Evolutionary conservation across 2,888 invertebrate species (phyloP).

Genomic region (Cephus pulcher): DNA sequence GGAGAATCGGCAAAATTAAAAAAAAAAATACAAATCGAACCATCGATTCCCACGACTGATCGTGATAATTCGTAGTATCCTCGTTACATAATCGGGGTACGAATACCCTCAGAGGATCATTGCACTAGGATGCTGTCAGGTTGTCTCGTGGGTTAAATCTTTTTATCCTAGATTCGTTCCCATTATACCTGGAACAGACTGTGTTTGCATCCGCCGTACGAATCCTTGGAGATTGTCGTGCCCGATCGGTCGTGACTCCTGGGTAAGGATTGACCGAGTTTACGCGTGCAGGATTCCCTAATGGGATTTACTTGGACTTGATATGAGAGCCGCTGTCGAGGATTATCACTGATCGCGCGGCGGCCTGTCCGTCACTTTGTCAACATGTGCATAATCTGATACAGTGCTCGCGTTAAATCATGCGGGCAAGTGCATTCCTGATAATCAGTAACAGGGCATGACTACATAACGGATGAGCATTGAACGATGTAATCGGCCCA

Average conservation of each 20-base stretch:
- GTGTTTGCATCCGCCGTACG: not conserved
- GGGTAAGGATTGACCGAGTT: not conserved
- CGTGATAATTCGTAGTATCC: no score
- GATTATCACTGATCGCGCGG: slow-evolving; percentile 38
- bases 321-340: slow-evolving; percentile 30
- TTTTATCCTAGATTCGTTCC: not conserved
- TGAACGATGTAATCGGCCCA: slow-evolving; percentile 48
- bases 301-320: not conserved
- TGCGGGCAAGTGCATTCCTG: slow-evolving; percentile 48
- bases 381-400: slow-evolving; percentile 54
- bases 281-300: not conserved
- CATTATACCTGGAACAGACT: not conserved
- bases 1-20: no score
- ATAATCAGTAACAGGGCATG: slow-evolving; percentile 41
- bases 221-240: not conserved
- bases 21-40: no score
- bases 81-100: not conserved
- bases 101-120: not conserved
- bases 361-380: slow-evolving; percentile 56
- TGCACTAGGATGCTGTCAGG: not conserved
- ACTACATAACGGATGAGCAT: slow-evolving; percentile 41
- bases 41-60: no score
- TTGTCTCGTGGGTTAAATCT: not conserved
- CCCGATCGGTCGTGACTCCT: not conserved
- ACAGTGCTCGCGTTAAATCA: slow-evolving; percentile 51